phyloP scores from a whole-genome alignment of 92 coral and sea anemone genomes.

The Phymanthus crucifer region DNA sequence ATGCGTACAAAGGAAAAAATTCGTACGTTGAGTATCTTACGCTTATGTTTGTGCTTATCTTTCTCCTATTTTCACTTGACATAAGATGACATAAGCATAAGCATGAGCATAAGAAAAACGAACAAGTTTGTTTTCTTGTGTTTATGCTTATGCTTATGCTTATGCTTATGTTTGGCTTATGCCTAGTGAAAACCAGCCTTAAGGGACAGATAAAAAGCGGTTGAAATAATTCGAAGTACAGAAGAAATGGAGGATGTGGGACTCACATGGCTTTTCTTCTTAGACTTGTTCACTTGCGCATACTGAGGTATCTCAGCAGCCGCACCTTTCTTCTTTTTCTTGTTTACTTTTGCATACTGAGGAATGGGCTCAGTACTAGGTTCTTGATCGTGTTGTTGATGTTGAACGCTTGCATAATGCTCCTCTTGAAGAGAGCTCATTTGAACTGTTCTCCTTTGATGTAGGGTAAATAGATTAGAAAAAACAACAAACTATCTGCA shows the following conservation, averaged over 20 bases:
- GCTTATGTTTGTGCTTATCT: too few species aligned
- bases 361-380: not conserved
- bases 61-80: too few species aligned
- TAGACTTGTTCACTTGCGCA: conserved; percentile 1
- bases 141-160: too few species aligned
- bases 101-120: too few species aligned
- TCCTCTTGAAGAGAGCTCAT: conserved; percentile 5
- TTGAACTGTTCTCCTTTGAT: conserved; percentile 1
- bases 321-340: conserved; percentile 5
- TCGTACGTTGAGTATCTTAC: too few species aligned
- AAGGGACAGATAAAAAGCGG: not conserved
- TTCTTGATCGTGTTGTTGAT: not conserved
- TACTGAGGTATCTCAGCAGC: not conserved
- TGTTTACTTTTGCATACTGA: conserved; percentile 9
- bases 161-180: too few species aligned
- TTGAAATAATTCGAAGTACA: not conserved
- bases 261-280: conserved; percentile 12
- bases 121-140: too few species aligned
- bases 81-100: too few species aligned
- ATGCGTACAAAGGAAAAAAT: too few species aligned
- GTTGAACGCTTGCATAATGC: not conserved
- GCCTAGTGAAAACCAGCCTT: too few species aligned
- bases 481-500: not conserved
- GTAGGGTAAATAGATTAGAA: not conserved
- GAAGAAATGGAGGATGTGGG: not conserved